These are phyloP conservation scores for Mactra quadrangularis DNA, from an alignment of 1,140 invertebrate species.

Conservation along the genomic window DNA sequence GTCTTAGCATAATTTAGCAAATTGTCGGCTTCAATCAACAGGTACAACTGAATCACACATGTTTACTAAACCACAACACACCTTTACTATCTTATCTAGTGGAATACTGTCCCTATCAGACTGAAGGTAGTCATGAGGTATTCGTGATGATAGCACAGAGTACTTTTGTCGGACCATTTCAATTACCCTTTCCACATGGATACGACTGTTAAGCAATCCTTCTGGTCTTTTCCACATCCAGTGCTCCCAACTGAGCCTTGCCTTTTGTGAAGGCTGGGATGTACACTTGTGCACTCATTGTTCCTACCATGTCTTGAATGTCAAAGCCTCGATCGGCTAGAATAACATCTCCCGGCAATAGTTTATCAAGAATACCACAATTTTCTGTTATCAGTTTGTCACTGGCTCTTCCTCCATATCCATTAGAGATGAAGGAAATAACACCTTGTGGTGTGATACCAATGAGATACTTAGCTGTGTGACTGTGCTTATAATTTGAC, in stretches of 20 bases:
- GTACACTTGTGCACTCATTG: slow-evolving; percentile 18
- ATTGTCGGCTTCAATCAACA: too few species aligned
- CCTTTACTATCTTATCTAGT: slow-evolving; percentile 12
- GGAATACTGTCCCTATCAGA: neutral
- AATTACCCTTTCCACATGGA: slow-evolving; percentile 47
- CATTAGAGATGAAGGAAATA: slow-evolving; percentile 19
- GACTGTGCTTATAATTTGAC: slow-evolving; percentile 27
- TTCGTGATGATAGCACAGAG: slow-evolving; percentile 6
- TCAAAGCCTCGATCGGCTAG: slow-evolving; percentile 59
- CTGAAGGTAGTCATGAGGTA: neutral
- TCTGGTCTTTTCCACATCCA: neutral
- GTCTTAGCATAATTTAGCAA: too few species aligned
- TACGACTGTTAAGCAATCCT: slow-evolving; percentile 10
- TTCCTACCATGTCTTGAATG: slow-evolving; percentile 7
- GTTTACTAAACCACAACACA: slow-evolving; percentile 7
- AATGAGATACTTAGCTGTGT: slow-evolving; percentile 26
- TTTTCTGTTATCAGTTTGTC: slow-evolving; percentile 60
- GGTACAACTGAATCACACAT: neutral
- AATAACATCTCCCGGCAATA: slow-evolving; percentile 49
- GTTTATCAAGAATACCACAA: slow-evolving; percentile 50
- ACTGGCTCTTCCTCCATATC: slow-evolving; percentile 58
- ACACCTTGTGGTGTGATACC: slow-evolving; percentile 39
- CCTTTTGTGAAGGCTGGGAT: neutral
- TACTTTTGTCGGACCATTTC: slow-evolving; percentile 38
- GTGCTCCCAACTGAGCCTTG: too few species aligned